Percentiles rank a stretch among this genome's conserved stretches.
phyloP scores from a whole-genome alignment of 2,888 invertebrate species.

The Ischnus inquisitorius region DNA sequence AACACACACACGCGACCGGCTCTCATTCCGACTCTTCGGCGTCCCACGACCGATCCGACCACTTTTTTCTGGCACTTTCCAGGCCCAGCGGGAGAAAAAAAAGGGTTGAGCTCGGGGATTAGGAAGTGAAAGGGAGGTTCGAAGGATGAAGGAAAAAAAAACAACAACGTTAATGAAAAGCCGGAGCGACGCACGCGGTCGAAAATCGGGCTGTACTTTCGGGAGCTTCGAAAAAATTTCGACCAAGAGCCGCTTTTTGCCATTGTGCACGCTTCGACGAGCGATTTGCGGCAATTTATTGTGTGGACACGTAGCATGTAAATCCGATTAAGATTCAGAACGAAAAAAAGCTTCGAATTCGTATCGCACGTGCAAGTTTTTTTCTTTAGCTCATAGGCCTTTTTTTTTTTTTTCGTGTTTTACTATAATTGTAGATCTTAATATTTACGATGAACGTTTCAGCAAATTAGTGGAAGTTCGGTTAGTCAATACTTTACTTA shows the following conservation, averaged over 20 bases:
- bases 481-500: not conserved
- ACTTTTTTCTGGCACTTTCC: slow-evolving; percentile 51
- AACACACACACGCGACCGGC: slow-evolving; percentile 60
- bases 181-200: slow-evolving; percentile 71
- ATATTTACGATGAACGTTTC: not conserved
- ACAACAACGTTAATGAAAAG: slow-evolving; percentile 67
- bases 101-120: slow-evolving; percentile 50
- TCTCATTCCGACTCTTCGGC: slow-evolving; percentile 60
- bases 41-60: slow-evolving; percentile 40
- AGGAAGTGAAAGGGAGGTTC: not conserved
- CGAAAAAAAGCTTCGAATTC: not conserved
- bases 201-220: slow-evolving; percentile 71
- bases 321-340: slow-evolving; percentile 53
- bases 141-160: slow-evolving; percentile 51
- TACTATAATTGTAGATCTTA: not conserved
- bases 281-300: slow-evolving; percentile 13
- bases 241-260: not conserved
- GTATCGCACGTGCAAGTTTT: not conserved
- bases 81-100: slow-evolving; percentile 46
- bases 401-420: not conserved
- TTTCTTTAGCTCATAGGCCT: not conserved
- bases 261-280: slow-evolving; percentile 5
- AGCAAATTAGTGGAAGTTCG: not conserved
- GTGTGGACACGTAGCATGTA: not conserved
- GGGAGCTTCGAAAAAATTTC: not conserved